These are phyloP conservation scores for Lichenostomus cassidix DNA, from an alignment of 2,113 vertebrate genomes.

Conservation along the genomic window DNA sequence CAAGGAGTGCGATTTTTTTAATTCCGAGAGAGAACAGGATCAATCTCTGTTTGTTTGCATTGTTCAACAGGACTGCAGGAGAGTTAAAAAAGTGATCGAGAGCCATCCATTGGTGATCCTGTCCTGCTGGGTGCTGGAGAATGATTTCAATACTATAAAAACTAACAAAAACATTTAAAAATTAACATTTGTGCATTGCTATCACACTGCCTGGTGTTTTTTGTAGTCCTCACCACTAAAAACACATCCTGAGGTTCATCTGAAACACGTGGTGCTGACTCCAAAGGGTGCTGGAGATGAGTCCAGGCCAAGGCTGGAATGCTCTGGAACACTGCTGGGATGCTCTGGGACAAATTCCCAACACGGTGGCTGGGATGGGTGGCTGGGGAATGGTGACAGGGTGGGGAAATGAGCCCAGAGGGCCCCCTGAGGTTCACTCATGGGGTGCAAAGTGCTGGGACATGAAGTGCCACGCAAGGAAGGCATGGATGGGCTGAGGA, in stretches of 20 bases:
- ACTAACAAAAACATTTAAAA: neutral
- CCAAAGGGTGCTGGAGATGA: fast-evolving
- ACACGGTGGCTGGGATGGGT: neutral
- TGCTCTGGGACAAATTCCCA: neutral
- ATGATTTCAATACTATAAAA: neutral
- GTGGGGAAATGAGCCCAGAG: neutral
- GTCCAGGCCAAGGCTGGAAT: fast-evolving
- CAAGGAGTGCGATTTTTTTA: neutral
- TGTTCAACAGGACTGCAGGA: neutral
- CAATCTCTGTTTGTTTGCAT: neutral
- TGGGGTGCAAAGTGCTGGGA: neutral
- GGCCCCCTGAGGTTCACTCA: fast-evolving
- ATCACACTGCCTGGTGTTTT: neutral
- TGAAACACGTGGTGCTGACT: neutral
- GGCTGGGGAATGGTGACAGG: neutral
- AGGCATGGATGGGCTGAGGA: fast-evolving
- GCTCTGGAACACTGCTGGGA: fast-evolving
- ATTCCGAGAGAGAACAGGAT: neutral
- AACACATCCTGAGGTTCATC: neutral
- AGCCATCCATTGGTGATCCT: neutral
- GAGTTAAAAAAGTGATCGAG: neutral
- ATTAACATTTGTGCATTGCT: neutral
- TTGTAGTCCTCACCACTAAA: neutral
- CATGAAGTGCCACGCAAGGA: fast-evolving
- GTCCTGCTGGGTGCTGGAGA: neutral